These are phyloP conservation scores for Clivina fossor DNA, from an alignment of 2,888 invertebrate species.

Conservation along the genomic window DNA sequence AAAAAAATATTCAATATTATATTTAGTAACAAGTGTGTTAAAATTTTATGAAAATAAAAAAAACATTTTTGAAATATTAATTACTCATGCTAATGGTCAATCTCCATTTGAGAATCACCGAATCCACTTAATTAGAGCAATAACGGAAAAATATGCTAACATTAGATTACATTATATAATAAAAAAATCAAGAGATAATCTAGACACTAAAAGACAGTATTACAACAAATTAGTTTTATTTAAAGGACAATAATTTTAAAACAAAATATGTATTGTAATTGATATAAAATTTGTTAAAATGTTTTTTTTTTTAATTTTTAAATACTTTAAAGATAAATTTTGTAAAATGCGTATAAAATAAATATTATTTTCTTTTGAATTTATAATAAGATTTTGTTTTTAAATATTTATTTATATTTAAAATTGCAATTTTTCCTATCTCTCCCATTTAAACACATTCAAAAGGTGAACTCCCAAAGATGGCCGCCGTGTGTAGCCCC, in stretches of 20 bases:
- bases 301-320: too few species aligned
- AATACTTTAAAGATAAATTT: not conserved
- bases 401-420: not conserved
- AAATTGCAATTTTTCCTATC: not conserved
- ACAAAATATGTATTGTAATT: too few species aligned
- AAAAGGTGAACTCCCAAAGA: not conserved
- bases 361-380: not conserved
- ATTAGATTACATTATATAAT: conserved; percentile 32
- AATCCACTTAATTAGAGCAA: conserved; percentile 25
- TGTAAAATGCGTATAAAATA: too few species aligned
- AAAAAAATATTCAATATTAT: conserved; percentile 28
- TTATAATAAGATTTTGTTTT: not conserved
- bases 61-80: conserved; percentile 19
- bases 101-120: conserved; percentile 26
- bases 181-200: not conserved
- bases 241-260: not conserved
- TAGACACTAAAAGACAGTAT: not conserved
- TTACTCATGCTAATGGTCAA: conserved; percentile 14
- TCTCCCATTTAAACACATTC: not conserved
- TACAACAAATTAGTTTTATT: not conserved
- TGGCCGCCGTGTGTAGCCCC: not conserved
- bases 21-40: conserved; percentile 19
- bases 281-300: not conserved
- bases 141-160: conserved; percentile 31
- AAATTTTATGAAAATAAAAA: conserved; percentile 14